Evolutionary conservation across 2,113 vertebrate species (phyloP).

Genomic region (Hiodon alosoides): DNA sequence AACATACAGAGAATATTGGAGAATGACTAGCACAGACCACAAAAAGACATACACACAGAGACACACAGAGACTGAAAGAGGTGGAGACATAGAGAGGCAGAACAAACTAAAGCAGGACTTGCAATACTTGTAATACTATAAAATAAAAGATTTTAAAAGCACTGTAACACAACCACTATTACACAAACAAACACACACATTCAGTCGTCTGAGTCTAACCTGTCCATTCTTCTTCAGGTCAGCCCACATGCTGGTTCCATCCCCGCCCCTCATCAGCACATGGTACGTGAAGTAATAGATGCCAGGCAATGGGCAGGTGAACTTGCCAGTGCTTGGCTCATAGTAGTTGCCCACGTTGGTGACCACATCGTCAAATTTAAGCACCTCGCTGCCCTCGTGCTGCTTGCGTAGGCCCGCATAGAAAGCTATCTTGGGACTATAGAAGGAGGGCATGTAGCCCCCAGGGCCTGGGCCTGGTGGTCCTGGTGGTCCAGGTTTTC

Average conservation of each 20-base stretch:
- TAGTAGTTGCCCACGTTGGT: slow-evolving; percentile 52
- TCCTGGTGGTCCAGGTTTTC: slow-evolving; percentile 72
- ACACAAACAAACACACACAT: slow-evolving; percentile 19
- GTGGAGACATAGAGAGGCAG: not conserved
- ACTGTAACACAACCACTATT: slow-evolving; percentile 35
- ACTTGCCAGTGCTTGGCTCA: slow-evolving; percentile 68
- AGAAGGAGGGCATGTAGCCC: slow-evolving; percentile 62
- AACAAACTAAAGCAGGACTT: not conserved
- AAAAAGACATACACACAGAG: not conserved
- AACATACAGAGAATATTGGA: too few species aligned
- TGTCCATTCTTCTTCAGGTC: slow-evolving; percentile 72
- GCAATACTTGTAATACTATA: not conserved
- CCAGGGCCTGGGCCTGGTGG: slow-evolving; percentile 69
- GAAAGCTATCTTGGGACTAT: slow-evolving; percentile 72
- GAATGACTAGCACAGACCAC: too few species aligned
- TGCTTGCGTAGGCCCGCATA: slow-evolving; percentile 69
- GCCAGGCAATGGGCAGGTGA: slow-evolving; percentile 70
- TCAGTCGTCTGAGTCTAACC: slow-evolving; percentile 44
- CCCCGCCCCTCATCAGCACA: slow-evolving; percentile 49
- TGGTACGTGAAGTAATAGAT: slow-evolving; percentile 77
- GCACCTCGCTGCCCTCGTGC: slow-evolving; percentile 70
- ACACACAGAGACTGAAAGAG: not conserved
- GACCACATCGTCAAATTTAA: slow-evolving; percentile 74
- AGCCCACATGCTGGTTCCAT: slow-evolving; percentile 71
- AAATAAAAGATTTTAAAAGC: not conserved